A percentile compares a stretch with the other conserved stretches of the same genome.
phyloP scores from a whole-genome alignment of 2,113 vertebrate genomes.

The Lepus timidus region DNA sequence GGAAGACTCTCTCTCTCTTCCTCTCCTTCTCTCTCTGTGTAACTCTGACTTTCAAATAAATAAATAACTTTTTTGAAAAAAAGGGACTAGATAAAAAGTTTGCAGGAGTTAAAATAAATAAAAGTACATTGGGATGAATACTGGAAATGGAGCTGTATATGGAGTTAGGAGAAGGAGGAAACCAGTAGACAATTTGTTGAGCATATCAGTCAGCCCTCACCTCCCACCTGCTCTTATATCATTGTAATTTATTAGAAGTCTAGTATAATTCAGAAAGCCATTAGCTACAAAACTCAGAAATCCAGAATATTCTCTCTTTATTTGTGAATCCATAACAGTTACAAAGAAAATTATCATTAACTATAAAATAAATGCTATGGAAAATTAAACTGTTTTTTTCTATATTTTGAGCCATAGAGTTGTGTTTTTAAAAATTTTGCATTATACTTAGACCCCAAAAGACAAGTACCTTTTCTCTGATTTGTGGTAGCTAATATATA shows the following conservation, averaged over 20 bases:
- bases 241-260: neutral
- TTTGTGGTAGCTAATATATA: no score
- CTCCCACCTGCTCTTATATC: neutral
- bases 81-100: neutral
- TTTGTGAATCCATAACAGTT: neutral
- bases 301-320: neutral
- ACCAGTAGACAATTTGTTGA: neutral
- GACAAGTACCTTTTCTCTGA: no score
- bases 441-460: no score
- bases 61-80: neutral
- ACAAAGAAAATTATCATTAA: neutral
- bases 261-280: neutral
- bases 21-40: no score
- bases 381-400: neutral
- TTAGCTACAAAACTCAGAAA: neutral
- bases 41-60: no score
- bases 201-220: neutral
- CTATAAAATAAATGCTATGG: neutral
- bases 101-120: neutral
- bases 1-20: no score
- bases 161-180: neutral
- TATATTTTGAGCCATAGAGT: neutral
- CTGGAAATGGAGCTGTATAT: neutral
- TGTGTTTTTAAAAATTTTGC: neutral
- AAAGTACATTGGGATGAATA: neutral